These are phyloP conservation scores for Drosophila pachea DNA, from an alignment of 1,140 invertebrate genomes.

Conservation along the genomic window DNA sequence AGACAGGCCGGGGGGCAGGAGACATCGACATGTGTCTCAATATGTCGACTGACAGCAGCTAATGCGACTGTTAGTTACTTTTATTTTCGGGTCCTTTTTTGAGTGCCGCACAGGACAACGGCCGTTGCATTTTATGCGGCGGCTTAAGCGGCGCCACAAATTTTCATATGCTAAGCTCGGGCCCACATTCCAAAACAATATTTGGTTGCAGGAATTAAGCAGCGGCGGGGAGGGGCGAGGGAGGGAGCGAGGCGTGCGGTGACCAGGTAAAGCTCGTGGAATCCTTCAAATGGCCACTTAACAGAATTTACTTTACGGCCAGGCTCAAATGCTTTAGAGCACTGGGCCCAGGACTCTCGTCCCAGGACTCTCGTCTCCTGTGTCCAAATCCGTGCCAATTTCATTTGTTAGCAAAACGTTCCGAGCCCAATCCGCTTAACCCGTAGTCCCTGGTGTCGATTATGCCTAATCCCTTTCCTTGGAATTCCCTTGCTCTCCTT, in stretches of 20 bases:
- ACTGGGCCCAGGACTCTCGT: too few species aligned
- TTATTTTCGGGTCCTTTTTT: background rate
- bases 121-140: slow-evolving; percentile 61
- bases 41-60: slow-evolving; percentile 60
- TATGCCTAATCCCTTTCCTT: slow-evolving; percentile 21
- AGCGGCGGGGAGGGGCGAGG: background rate
- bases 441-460: slow-evolving; percentile 38
- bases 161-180: slow-evolving; percentile 48
- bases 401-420: slow-evolving; percentile 51
- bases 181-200: slow-evolving; percentile 55
- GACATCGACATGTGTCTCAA: slow-evolving; percentile 66
- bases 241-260: background rate
- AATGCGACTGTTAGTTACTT: slow-evolving; percentile 28
- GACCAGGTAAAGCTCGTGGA: slow-evolving; percentile 34
- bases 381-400: slow-evolving; percentile 50
- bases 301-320: slow-evolving; percentile 59
- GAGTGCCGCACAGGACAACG: background rate
- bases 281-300: slow-evolving; percentile 64
- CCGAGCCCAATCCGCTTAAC: slow-evolving; percentile 59
- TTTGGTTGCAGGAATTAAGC: slow-evolving; percentile 46
- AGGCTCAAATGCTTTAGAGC: slow-evolving; percentile 43
- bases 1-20: slow-evolving; percentile 25
- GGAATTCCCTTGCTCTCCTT: slow-evolving; percentile 4
- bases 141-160: slow-evolving; percentile 63
- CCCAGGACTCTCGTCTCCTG: too few species aligned